Base-by-base conservation (phyloP, 1,140 invertebrate genomes). In the Eurytemora carolleeae region DNA sequence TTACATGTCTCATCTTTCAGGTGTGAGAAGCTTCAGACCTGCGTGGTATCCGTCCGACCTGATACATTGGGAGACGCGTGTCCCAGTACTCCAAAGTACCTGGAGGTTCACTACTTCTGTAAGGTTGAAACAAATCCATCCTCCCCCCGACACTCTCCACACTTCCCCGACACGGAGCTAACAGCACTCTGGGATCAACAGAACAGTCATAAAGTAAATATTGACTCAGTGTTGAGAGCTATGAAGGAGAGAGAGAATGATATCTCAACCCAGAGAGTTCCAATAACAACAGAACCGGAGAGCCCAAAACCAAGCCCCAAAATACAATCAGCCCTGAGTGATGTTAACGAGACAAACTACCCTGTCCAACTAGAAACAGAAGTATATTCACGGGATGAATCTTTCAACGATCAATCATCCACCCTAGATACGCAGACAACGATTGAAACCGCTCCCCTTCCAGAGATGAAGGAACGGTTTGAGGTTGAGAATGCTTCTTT, bases 61-160 rank as follows among this genome's bases (percentile, higher is more conserved):
- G 21, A 12, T 12, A 7, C 25, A 20, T 56, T 62, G 7, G 31
- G 31, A n/a, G 89, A 93, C 76, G 88, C 89, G 23, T 96, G 92
- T 74, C 83, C 85, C 16, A 87, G 83, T 64, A 95, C 92, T 31
- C 77, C 82, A 66, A 96, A 96, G 76, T 96, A 95, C 76, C 78
- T 95, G 59, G 91, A 96, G 77, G 89, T 87, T 25, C 90, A 94
- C 70, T 95, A 90, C 76, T 81, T 84, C 68, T 95, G 91, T 75
- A n/a, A 7, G 7, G 31, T 44, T 44, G 31, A 44, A 7, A 7
- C 7, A 7, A 44, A 44, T n/a, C n/a, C 31, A 7, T 12, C 7
- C 7, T 44, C 7, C n/a, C n/a, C 31, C 31, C 7, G 31, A 44
- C 7, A 44, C n/a, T 44, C 7, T 44, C n/a, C 31, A 7, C 7